A percentile compares a stretch with the other conserved stretches of the same genome.
Conservation (phyloP, 2,113 vertebrate species). For the Mustelus asterias region DNA sequence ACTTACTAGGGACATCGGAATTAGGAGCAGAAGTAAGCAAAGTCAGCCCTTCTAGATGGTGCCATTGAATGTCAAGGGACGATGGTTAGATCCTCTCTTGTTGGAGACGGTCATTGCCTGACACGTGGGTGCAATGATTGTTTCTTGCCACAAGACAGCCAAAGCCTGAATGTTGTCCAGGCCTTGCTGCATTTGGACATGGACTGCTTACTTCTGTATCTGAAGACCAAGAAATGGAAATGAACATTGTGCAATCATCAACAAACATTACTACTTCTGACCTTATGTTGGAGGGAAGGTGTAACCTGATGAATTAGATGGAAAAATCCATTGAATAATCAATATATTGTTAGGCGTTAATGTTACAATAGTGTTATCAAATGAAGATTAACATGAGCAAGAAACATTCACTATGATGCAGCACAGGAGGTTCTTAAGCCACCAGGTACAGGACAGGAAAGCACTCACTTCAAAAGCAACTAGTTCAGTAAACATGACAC, state of each 20-base stretch:
- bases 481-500: background rate
- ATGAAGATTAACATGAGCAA: background rate
- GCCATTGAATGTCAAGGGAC: too few species aligned
- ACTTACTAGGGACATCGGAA: too few species aligned
- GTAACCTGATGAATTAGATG: background rate
- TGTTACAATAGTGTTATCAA: background rate
- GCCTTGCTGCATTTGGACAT: background rate
- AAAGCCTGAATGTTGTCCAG: background rate
- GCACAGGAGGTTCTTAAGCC: background rate
- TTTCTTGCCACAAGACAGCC: background rate
- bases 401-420: background rate
- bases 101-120: background rate
- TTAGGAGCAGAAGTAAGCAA: too few species aligned
- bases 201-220: background rate
- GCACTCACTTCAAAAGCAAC: background rate
- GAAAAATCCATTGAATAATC: too few species aligned
- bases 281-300: background rate
- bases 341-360: too few species aligned
- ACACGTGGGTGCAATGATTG: background rate
- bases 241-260: background rate
- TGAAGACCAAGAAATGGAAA: background rate
- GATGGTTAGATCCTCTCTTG: too few species aligned
- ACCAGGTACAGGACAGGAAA: background rate
- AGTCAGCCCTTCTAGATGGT: too few species aligned
- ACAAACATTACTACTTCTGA: background rate